These are phyloP conservation scores for Anguilla marmorata DNA, from an alignment of 2,797 vertebrate genomes.

Conservation along the genomic window DNA sequence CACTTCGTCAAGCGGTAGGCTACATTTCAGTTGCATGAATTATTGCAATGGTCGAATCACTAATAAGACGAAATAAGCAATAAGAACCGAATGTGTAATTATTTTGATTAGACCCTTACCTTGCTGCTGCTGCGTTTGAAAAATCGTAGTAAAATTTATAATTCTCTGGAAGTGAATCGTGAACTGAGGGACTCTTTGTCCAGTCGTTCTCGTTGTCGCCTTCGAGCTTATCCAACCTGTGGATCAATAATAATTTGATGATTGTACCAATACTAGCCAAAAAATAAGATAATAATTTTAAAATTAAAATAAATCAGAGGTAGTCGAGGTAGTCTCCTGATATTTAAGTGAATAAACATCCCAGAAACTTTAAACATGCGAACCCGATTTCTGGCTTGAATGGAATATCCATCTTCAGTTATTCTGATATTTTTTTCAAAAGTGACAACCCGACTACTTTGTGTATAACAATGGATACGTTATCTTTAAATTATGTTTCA, in stretches of 20 bases:
- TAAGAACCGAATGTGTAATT: not conserved
- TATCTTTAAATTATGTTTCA: not conserved
- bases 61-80: not conserved
- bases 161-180: constrained; percentile 67
- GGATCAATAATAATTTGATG: not conserved
- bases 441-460: not conserved
- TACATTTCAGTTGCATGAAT: not conserved
- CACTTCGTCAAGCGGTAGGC: not conserved
- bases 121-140: constrained; percentile 66
- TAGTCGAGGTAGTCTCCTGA: not conserved
- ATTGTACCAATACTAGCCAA: not conserved
- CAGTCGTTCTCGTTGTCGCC: constrained; percentile 67
- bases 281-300: not conserved
- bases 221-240: constrained; percentile 70
- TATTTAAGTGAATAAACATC: not conserved
- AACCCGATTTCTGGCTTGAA: not conserved
- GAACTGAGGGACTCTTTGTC: constrained; percentile 63
- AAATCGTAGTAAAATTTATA: constrained; percentile 72
- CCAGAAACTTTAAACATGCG: not conserved
- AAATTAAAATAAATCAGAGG: not conserved
- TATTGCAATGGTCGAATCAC: not conserved
- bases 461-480: not conserved
- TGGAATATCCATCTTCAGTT: not conserved
- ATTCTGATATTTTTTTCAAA: not conserved
- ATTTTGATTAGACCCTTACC: constrained; percentile 56